A percentile compares a stretch with the other conserved stretches of the same genome.
Conservation (phyloP, 2,113 vertebrate genomes). For the Oryzias javanicus region DNA sequence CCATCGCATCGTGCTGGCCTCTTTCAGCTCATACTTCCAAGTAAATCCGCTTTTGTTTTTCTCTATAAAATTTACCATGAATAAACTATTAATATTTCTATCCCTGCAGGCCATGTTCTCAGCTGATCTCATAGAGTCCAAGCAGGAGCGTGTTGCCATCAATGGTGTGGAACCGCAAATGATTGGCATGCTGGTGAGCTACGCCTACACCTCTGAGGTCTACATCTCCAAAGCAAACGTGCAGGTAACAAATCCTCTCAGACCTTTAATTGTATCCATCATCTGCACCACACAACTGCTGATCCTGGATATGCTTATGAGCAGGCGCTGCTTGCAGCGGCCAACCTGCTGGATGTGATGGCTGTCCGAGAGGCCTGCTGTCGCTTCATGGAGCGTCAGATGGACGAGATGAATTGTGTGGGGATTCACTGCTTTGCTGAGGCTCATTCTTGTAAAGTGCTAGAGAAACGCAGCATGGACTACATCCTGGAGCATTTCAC, state of each 20-base stretch:
- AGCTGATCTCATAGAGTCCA: constrained; percentile 79
- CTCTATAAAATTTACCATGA: not conserved
- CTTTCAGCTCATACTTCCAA: constrained; percentile 83
- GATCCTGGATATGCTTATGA: not conserved
- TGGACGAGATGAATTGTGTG: constrained; percentile 83
- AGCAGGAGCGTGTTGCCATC: constrained; percentile 80
- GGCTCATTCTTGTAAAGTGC: constrained; percentile 76
- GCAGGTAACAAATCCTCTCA: constrained; percentile 58
- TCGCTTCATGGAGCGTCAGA: constrained; percentile 80
- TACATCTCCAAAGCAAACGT: constrained; percentile 81
- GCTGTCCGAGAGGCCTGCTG: constrained; percentile 80
- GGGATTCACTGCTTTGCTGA: constrained; percentile 83
- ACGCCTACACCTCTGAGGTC: constrained; percentile 80
- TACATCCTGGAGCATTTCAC: constrained; percentile 80
- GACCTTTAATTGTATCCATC: not conserved
- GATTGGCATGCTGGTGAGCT: constrained; percentile 81
- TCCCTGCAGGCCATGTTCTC: constrained; percentile 78
- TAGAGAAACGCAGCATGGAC: constrained; percentile 79
- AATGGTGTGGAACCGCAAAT: constrained; percentile 82
- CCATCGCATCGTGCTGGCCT: constrained; percentile 81
- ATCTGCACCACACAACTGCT: fast-evolving
- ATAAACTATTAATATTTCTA: not conserved
- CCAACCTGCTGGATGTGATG: constrained; percentile 81
- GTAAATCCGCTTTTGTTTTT: constrained; percentile 31
- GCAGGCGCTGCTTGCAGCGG: constrained; percentile 77